phyloP scores from a whole-genome alignment of 30 jellyfish, hydroid and myxozoan genomes.

The Catostylus mosaicus region DNA sequence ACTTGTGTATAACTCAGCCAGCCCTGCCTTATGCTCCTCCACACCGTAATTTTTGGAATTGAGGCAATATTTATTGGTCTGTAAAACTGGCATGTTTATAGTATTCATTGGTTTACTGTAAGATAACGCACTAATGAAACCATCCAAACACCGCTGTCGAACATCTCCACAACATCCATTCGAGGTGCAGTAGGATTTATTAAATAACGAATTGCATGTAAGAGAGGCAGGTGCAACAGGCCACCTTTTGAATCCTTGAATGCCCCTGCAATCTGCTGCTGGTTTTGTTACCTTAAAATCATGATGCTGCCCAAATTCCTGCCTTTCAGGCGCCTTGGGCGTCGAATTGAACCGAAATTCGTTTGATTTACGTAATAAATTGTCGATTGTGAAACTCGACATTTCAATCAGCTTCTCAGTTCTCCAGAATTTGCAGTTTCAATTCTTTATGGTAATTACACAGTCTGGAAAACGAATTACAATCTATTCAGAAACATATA shows the following conservation, averaged over 20 bases:
- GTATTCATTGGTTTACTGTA: no score
- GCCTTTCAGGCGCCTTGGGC: neutral
- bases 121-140: no score
- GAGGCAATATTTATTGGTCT: no score
- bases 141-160: no score
- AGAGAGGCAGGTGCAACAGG: neutral
- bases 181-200: no score
- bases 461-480: no score
- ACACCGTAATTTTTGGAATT: neutral
- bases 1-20: neutral
- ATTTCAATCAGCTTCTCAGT: no score
- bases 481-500: no score
- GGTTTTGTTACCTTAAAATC: neutral
- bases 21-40: neutral
- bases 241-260: neutral
- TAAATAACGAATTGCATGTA: neutral
- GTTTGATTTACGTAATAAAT: slow-evolving; percentile 26
- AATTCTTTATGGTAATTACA: no score
- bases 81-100: no score
- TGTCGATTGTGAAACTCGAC: slow-evolving; percentile 46
- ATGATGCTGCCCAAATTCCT: neutral
- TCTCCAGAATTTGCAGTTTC: no score
- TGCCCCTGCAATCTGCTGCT: neutral
- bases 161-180: no score
- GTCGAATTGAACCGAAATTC: neutral